Evolutionary conservation across 2,888 invertebrate genomes (phyloP), one percentile per base, ranked within the genome.

Genomic region (Cerceris ruficornis): DNA sequence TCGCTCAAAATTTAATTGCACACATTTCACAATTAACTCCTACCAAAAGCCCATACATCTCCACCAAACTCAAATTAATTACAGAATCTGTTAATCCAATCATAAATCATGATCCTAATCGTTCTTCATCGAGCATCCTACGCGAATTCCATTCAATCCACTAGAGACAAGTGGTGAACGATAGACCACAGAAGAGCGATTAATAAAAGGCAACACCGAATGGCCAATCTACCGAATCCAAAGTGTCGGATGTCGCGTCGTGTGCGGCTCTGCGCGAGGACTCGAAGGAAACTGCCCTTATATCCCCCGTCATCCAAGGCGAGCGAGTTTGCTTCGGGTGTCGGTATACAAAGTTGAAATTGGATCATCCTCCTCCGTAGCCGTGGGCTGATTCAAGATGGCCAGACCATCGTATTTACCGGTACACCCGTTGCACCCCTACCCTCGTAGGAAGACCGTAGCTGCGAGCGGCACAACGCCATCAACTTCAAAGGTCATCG

Each of bases 401-500:
- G 28, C 42, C 59, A 17, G 57, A 58, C n/a, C 52, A 52, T 46
- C 42, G 58, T 59, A 43, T 41, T 11, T 9, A 57, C n/a, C 43
- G 17, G 60, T 59, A 62, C 64, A 52, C 28, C 28, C 28, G 59
- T 71, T 77, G 71, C 77, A 70, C 83, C 79, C 84, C 75, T 81
- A 80, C 80, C 75, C 57, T 55, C 59, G 50, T 2, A 28, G 39
- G 41, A 68, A 15, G 43, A 62, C 17, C 46, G 66, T 28, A 64
- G 52, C 50, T 57, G 59, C 46, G 59, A 28, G 41, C 66, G 64
- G 28, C 54, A 59, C 65, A 14, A 11, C 42, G 67, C 59, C 72
- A 64, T 15, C 68, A 28, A 42, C 46, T 68, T 14, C 71, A 84
- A 84, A 84, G 85, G 85, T 84, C 83, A 84, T 28, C 72, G 62